Evolutionary conservation across 2,888 invertebrate genomes (phyloP).

Genomic region (Metalampra italica): DNA sequence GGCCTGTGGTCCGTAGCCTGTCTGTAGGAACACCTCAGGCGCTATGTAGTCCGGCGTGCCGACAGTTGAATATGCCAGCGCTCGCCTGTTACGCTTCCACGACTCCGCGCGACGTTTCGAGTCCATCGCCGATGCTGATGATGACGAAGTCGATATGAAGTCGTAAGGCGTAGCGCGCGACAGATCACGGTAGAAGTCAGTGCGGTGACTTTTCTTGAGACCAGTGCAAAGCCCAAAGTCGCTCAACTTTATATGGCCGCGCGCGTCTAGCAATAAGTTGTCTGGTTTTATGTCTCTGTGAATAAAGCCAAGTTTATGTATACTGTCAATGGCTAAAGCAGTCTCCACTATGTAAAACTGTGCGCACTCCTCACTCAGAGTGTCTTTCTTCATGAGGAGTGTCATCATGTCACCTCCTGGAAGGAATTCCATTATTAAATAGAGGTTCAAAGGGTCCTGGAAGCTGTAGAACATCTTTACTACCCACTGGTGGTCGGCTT

Average conservation of each 20-base stretch:
- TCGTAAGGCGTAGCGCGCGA: conserved; percentile 98
- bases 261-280: conserved; percentile 96
- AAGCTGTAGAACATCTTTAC: conserved; percentile 99
- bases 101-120: conserved; percentile 98
- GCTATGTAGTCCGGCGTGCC: conserved; percentile 99
- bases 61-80: conserved; percentile 94
- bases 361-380: conserved; percentile 98
- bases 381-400: conserved; percentile 99
- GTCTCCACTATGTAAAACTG: conserved; percentile 99
- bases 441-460: conserved; percentile 98
- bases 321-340: conserved; percentile 98
- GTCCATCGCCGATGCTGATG: conserved; percentile 85
- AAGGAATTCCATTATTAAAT: conserved; percentile 99
- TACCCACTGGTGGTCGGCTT: conserved; percentile 99
- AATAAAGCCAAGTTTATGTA: conserved; percentile 98
- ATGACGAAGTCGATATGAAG: conserved; percentile 81
- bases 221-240: conserved; percentile 99
- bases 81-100: conserved; percentile 98
- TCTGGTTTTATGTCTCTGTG: conserved; percentile 99
- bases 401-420: conserved; percentile 99
- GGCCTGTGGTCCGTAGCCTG: conserved; percentile 98
- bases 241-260: conserved; percentile 96
- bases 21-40: conserved; percentile 98
- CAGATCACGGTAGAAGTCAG: conserved; percentile 98
- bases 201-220: conserved; percentile 98